phyloP scores from a whole-genome alignment of 2,888 invertebrate genomes.

The Spisula subtruncata region DNA sequence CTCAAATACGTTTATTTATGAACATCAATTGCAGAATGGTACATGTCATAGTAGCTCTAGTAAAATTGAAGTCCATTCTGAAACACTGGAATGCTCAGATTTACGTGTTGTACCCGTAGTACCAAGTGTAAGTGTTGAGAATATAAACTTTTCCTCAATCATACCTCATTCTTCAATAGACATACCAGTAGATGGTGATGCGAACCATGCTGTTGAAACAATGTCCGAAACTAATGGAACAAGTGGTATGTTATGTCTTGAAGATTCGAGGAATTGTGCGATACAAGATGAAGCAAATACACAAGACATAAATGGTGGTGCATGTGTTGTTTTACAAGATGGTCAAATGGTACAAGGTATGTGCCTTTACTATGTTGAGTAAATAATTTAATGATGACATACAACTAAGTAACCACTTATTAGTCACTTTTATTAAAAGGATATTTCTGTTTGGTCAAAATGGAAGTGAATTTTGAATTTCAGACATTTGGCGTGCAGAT shows the following conservation, averaged over 20 bases:
- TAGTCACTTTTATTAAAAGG: too few relatives aligned
- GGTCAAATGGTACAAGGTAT: neutral
- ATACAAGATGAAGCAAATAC: neutral
- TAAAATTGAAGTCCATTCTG: neutral
- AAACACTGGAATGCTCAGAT: neutral
- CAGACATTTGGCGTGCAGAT: too few relatives aligned
- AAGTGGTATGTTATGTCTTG: neutral
- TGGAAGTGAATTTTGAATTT: too few relatives aligned
- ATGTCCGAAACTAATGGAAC: neutral
- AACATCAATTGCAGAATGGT: neutral
- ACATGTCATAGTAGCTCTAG: neutral
- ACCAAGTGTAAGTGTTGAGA: neutral
- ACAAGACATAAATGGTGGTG: neutral
- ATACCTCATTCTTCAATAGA: neutral
- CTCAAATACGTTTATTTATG: neutral
- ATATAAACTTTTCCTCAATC: neutral
- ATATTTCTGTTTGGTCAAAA: too few relatives aligned
- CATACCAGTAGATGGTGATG: neutral
- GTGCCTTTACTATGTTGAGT: neutral
- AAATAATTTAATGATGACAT: too few relatives aligned
- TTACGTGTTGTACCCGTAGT: neutral
- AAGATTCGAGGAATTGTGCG: neutral
- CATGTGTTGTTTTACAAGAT: neutral
- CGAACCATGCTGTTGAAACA: neutral
- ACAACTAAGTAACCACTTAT: too few relatives aligned